Evolutionary conservation across 2,113 vertebrate genomes (phyloP).

Genomic region (Rhadina sibilatrix): DNA sequence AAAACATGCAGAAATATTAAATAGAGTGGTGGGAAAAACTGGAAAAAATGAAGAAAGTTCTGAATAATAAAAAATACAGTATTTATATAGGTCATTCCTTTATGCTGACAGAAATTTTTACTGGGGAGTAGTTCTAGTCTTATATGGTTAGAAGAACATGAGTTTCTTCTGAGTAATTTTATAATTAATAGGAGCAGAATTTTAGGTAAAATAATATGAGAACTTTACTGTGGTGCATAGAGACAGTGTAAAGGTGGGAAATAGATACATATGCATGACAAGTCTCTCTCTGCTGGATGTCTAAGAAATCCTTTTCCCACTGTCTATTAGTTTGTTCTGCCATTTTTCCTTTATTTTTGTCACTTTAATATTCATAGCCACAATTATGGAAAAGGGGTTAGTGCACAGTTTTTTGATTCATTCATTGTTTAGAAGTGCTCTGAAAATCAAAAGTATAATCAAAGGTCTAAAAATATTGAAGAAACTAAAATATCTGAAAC

Average conservation of each 20-base stretch:
- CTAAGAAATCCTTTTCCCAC: background rate
- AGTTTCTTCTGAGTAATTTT: background rate
- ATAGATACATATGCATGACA: background rate
- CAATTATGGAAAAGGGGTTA: background rate
- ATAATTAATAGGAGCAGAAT: background rate
- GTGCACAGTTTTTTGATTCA: background rate
- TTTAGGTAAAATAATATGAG: background rate
- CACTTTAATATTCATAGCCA: background rate
- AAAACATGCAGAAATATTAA: slow-evolving; percentile 45
- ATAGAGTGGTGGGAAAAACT: background rate
- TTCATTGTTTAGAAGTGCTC: background rate
- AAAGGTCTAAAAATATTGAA: background rate
- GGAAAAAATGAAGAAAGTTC: slow-evolving; percentile 27
- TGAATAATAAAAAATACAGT: slow-evolving; percentile 51
- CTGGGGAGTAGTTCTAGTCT: background rate
- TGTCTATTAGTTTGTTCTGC: background rate
- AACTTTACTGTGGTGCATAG: background rate
- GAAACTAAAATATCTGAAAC: background rate
- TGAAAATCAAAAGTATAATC: background rate
- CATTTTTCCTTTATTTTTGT: background rate
- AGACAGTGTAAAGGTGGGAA: background rate
- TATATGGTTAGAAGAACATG: background rate
- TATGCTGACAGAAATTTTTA: slow-evolving; percentile 38
- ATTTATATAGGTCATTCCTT: slow-evolving; percentile 62
- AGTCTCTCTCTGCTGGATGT: background rate